A percentile compares a stretch with the other conserved stretches of the same genome.
These are phyloP conservation scores for Tachypleus tridentatus DNA, from an alignment of 1,140 invertebrate genomes.

Conservation along the genomic window DNA sequence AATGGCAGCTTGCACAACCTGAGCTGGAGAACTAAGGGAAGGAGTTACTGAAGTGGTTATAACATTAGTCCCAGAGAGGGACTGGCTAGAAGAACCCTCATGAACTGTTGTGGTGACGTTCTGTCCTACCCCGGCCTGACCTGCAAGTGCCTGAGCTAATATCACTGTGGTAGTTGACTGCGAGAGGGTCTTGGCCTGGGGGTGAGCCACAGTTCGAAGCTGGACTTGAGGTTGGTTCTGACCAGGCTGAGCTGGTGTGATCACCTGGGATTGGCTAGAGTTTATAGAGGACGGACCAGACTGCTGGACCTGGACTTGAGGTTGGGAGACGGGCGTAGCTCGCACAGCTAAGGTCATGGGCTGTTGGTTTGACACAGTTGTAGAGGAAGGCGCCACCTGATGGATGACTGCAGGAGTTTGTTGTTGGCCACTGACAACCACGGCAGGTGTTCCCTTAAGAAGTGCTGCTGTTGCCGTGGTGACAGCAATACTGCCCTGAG, in stretches of 20 bases:
- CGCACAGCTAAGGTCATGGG: conserved; percentile 17
- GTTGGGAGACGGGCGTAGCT: conserved; percentile 2
- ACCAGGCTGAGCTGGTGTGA: neutral
- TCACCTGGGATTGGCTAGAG: neutral
- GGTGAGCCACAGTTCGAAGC: conserved; percentile 7
- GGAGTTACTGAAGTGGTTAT: neutral
- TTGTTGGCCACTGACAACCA: conserved; percentile 15
- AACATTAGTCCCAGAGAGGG: neutral
- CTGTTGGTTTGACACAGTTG: conserved; percentile 6
- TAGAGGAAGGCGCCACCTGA: conserved; percentile 7
- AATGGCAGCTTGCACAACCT: conserved; percentile 15
- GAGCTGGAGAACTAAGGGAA: conserved; percentile 1
- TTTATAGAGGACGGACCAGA: no score
- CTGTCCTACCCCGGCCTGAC: neutral
- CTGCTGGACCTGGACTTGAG: conserved; percentile 16
- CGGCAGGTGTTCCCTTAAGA: conserved; percentile 11
- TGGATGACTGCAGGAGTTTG: conserved; percentile 13
- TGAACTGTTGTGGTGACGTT: neutral
- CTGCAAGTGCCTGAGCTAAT: neutral
- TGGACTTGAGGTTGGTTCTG: conserved; percentile 6
- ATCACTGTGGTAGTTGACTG: neutral
- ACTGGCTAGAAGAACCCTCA: neutral
- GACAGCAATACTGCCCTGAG: conserved; percentile 4
- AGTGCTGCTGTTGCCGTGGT: conserved; percentile 11
- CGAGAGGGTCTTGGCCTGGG: conserved; percentile 2